Percentiles rank a stretch among this genome's conserved stretches.
These are phyloP conservation scores for Drosophila ananassae DNA, from an alignment of 1,140 invertebrate species.

Conservation along the genomic window DNA sequence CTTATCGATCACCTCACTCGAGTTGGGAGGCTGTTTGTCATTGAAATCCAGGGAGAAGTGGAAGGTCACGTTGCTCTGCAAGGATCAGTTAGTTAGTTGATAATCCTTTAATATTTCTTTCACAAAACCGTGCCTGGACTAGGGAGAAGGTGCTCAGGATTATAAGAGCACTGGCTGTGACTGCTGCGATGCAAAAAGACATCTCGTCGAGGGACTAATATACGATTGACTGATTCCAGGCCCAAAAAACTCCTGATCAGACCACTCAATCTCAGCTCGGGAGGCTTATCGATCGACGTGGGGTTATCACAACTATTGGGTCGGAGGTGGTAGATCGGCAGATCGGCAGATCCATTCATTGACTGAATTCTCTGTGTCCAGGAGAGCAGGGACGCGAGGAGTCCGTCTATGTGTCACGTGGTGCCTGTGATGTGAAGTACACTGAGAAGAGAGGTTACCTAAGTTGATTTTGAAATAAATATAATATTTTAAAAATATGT, in stretches of 20 bases:
- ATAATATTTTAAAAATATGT: neutral
- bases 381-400: neutral
- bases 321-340: slow-evolving; percentile 46
- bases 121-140: slow-evolving; percentile 30
- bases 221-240: slow-evolving; percentile 43
- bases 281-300: slow-evolving; percentile 13
- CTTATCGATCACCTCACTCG: slow-evolving; percentile 29
- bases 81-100: neutral
- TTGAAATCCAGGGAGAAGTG: slow-evolving; percentile 62
- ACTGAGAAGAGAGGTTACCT: neutral
- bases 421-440: slow-evolving; percentile 19
- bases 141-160: slow-evolving; percentile 21
- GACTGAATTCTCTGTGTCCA: slow-evolving; percentile 8
- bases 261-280: slow-evolving; percentile 38
- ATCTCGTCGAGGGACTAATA: slow-evolving; percentile 47
- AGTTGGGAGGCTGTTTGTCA: slow-evolving; percentile 49
- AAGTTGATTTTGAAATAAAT: neutral
- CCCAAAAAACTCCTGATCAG: slow-evolving; percentile 61
- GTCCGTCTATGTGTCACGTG: slow-evolving; percentile 26
- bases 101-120: neutral
- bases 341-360: slow-evolving; percentile 18
- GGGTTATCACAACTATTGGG: slow-evolving; percentile 26
- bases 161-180: slow-evolving; percentile 18
- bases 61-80: slow-evolving; percentile 52
- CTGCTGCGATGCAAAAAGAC: slow-evolving; percentile 12